Evolutionary conservation across 2,888 invertebrate genomes (phyloP), one percentile per base, ranked within the genome.

Genomic region (Alsophila aescularia): DNA sequence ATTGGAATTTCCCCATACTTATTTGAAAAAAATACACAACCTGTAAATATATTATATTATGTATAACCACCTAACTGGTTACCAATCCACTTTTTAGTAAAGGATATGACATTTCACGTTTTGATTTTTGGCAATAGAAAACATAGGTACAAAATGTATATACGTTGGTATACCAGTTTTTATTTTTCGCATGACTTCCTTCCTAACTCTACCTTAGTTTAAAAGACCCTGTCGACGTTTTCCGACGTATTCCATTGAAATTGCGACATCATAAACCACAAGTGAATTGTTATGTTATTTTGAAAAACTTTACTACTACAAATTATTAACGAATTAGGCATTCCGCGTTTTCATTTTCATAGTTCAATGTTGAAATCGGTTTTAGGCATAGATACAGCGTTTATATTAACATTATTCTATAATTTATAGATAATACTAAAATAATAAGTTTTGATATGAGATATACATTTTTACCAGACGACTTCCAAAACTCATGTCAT

Each of bases 151-250:
- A 44, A 36, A 44, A 40, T 44, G 35, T 40, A 40, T 13, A 48
- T 49, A 14, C 8, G 35, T 15, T 37, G 32, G 41, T 39, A 58
- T 66, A 60, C 60, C 62, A 63, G 54, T 21, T 43, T 59, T 34
- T 16, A 31, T 43, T 54, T 43, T 54, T 66, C 72, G 70, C 70
- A 65, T 74, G 73, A 74, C 71, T 67, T 72, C 82, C 77, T 66
- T 79, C 83, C 87, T 89, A 87, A 85, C 73, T 78, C 89, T 90
- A 90, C 79, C 90, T 89, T 90, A 90, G 79, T 83, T 85, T 85
- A 84, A 85, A 86, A 85, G 87, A 90, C 90, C 90, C 90, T 91
- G 90, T 90, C 87, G 77, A 70, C 72, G 72, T 73, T 74, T 66
- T 64, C 64, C 65, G 67, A 70, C 68, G 62, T 52, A 53, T 57